Evolutionary conservation across 1,140 invertebrate species (phyloP).

Genomic region (Gyrodactylus bullatarudis): DNA sequence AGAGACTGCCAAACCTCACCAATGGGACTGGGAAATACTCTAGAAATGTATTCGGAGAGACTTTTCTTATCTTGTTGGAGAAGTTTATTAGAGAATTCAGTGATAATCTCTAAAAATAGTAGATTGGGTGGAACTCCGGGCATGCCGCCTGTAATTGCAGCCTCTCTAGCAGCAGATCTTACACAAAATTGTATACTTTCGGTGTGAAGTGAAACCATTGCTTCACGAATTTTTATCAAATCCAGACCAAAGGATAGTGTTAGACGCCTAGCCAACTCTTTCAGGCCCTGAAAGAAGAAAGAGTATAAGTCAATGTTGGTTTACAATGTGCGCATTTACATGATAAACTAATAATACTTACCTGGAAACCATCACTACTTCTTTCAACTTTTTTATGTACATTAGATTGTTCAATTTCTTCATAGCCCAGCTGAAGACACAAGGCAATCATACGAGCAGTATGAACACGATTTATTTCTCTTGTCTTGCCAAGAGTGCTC

Average conservation of each 20-base stretch:
- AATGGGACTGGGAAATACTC: not conserved
- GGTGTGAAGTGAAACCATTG: conserved; percentile 59
- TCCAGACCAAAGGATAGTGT: conserved; percentile 82
- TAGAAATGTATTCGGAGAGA: conserved; percentile 24
- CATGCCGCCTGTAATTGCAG: conserved; percentile 14
- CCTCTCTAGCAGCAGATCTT: not conserved
- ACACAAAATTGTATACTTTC: conserved; percentile 10
- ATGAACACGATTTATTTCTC: conserved; percentile 82
- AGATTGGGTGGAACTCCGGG: conserved; percentile 43
- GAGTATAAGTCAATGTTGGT: conserved; percentile 3
- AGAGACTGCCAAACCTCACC: conserved; percentile 1
- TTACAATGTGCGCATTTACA: conserved; percentile 20
- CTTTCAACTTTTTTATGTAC: conserved; percentile 24
- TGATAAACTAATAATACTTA: too few species aligned
- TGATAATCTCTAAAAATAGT: conserved; percentile 59
- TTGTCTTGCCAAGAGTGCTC: conserved; percentile 60
- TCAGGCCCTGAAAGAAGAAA: conserved; percentile 11
- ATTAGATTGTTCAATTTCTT: conserved; percentile 17
- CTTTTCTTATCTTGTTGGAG: conserved; percentile 73
- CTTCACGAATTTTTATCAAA: conserved; percentile 78
- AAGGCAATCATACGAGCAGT: conserved; percentile 71
- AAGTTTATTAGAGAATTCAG: conserved; percentile 77
- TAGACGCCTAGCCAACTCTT: conserved; percentile 78
- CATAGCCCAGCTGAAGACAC: conserved; percentile 32
- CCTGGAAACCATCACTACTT: conserved; percentile 41